Conservation (phyloP, 2,888 invertebrate genomes). For the Noctua janthina region DNA sequence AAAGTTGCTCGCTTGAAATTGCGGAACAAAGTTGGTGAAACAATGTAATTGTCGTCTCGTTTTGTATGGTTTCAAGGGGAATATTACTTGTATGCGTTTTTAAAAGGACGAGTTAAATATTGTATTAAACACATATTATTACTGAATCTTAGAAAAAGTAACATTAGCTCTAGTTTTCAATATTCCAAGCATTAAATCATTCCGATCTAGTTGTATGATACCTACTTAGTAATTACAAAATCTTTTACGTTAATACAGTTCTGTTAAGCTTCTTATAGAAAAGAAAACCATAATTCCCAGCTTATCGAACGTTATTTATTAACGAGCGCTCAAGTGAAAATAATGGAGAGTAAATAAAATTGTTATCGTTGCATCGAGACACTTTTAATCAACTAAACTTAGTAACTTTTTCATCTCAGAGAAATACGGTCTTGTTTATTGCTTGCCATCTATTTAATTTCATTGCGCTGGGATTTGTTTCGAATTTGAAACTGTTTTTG, state of each 20-base stretch:
- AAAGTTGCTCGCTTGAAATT: constrained; percentile 30
- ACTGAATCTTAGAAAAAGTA: background rate
- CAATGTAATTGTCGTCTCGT: constrained; percentile 12
- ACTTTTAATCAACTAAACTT: constrained; percentile 20
- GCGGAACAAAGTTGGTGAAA: constrained; percentile 35
- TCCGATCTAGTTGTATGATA: background rate
- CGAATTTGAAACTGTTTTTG: background rate
- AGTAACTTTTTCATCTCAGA: background rate
- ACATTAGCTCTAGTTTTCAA: background rate
- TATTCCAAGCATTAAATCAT: background rate
- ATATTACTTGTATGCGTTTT: background rate
- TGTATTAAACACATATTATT: background rate
- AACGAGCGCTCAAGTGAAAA: constrained; percentile 1
- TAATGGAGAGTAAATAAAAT: background rate
- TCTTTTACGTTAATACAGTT: background rate
- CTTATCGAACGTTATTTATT: constrained; percentile 16
- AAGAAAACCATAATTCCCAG: background rate
- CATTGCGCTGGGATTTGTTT: background rate
- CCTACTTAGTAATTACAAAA: constrained; percentile 7
- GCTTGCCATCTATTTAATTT: background rate
- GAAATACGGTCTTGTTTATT: background rate
- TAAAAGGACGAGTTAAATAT: background rate
- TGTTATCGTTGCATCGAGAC: constrained; percentile 8
- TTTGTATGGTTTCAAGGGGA: constrained; percentile 9
- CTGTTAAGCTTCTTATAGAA: background rate